A percentile compares a stretch with the other conserved stretches of the same genome.
phyloP scores from a whole-genome alignment of 1,140 invertebrate genomes.

The Drosophila virilis region DNA sequence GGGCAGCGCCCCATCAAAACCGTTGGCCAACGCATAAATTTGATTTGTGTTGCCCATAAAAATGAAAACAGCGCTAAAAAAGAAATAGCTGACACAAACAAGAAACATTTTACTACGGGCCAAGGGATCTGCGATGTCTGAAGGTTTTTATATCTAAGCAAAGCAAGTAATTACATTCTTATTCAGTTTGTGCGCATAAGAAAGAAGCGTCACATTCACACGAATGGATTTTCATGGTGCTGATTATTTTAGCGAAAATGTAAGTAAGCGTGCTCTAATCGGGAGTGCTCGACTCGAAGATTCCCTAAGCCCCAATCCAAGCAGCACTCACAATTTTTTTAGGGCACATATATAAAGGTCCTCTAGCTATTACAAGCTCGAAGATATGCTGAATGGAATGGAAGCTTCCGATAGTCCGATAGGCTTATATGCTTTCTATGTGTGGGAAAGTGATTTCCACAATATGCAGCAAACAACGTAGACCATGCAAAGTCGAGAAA shows the following conservation, averaged over 20 bases:
- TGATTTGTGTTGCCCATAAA: slow-evolving; percentile 78
- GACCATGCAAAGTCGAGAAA: no score
- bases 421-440: no score
- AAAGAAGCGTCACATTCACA: slow-evolving; percentile 1
- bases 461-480: no score
- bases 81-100: slow-evolving; percentile 17
- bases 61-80: slow-evolving; percentile 30
- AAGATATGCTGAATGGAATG: no score
- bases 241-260: background rate
- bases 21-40: slow-evolving; percentile 77
- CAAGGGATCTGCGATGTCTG: slow-evolving; percentile 40
- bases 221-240: slow-evolving; percentile 20
- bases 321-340: no score
- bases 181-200: slow-evolving; percentile 28
- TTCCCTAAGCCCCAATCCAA: no score
- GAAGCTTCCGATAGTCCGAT: no score
- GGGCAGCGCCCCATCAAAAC: slow-evolving; percentile 57
- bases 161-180: slow-evolving; percentile 35
- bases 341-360: no score
- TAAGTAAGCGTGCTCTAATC: slow-evolving; percentile 21
- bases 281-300: no score
- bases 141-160: slow-evolving; percentile 36
- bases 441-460: no score
- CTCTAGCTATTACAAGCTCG: no score
- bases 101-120: slow-evolving; percentile 34